Evolutionary conservation across 2,113 vertebrate genomes (phyloP).

Genomic region (Pygoscelis adeliae): DNA sequence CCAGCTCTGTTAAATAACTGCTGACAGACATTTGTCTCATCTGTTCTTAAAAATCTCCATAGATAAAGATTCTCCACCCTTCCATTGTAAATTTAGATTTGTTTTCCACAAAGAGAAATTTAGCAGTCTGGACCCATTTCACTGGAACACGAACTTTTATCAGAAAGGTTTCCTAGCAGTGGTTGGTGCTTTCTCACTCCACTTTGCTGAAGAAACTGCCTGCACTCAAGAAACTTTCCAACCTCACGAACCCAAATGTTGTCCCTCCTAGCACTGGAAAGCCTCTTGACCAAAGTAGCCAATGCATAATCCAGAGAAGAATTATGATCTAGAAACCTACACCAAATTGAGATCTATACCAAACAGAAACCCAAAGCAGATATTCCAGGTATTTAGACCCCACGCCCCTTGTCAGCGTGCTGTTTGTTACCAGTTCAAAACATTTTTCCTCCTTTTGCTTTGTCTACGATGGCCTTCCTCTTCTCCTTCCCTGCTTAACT

Average conservation of each 20-base stretch:
- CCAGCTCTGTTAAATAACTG: neutral
- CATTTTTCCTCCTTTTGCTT: neutral
- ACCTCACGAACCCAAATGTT: neutral
- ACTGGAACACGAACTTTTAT: neutral
- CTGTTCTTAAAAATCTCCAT: neutral
- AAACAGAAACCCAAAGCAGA: neutral
- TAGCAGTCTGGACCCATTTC: neutral
- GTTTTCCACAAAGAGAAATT: neutral
- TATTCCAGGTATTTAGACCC: neutral
- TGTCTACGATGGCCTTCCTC: neutral
- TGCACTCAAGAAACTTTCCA: neutral
- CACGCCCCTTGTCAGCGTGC: accelerated
- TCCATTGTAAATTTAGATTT: neutral
- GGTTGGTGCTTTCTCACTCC: neutral
- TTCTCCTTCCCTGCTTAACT: neutral
- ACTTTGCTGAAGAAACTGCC: neutral
- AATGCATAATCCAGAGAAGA: neutral
- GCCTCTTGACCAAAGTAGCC: neutral
- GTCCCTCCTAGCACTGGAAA: neutral
- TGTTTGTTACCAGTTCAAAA: neutral
- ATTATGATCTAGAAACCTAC: neutral
- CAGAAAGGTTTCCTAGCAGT: neutral
- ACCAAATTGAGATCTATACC: neutral
- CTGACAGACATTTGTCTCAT: neutral
- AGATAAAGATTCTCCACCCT: neutral